These are phyloP conservation scores for Calosoma granatense DNA, from an alignment of 1,140 invertebrate species.

Conservation along the genomic window DNA sequence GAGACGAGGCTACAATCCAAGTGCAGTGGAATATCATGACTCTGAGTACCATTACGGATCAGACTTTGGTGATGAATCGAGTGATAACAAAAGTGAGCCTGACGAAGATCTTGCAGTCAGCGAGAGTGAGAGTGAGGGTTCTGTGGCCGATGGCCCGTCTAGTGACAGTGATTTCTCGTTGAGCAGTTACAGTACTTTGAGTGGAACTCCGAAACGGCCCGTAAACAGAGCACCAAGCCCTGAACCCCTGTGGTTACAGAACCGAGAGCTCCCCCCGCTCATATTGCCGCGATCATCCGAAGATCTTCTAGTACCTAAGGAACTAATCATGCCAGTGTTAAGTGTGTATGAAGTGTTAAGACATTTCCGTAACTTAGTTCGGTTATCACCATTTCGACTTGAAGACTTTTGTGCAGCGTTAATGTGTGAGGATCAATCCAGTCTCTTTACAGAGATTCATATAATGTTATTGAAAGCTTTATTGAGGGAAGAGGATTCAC, in stretches of 20 bases:
- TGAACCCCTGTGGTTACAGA: conserved; percentile 78
- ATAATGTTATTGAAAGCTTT: conserved; percentile 85
- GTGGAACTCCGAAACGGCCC: conserved; percentile 45
- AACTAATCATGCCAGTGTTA: conserved; percentile 66
- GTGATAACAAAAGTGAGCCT: conserved; percentile 62
- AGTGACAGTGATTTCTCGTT: conserved; percentile 78
- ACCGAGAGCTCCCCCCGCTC: conserved; percentile 64
- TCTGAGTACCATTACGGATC: conserved; percentile 85
- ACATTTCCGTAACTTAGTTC: conserved; percentile 79
- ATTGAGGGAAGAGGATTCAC: conserved; percentile 86
- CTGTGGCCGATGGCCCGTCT: conserved; percentile 52
- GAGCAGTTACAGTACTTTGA: conserved; percentile 62
- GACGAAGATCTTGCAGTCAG: conserved; percentile 59
- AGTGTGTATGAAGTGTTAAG: conserved; percentile 90
- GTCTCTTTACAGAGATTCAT: conserved; percentile 83
- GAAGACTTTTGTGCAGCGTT: conserved; percentile 93
- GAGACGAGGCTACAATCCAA: conserved; percentile 60
- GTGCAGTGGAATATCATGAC: conserved; percentile 62
- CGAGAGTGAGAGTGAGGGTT: conserved; percentile 54
- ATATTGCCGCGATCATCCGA: conserved; percentile 79
- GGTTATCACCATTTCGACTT: conserved; percentile 87
- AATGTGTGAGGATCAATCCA: conserved; percentile 84
- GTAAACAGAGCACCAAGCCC: conserved; percentile 63
- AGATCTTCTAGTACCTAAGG: conserved; percentile 73
- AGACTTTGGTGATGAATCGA: conserved; percentile 77